Evolutionary conservation across 2,888 invertebrate genomes (phyloP).

Genomic region (Tanaodytes sp.): DNA sequence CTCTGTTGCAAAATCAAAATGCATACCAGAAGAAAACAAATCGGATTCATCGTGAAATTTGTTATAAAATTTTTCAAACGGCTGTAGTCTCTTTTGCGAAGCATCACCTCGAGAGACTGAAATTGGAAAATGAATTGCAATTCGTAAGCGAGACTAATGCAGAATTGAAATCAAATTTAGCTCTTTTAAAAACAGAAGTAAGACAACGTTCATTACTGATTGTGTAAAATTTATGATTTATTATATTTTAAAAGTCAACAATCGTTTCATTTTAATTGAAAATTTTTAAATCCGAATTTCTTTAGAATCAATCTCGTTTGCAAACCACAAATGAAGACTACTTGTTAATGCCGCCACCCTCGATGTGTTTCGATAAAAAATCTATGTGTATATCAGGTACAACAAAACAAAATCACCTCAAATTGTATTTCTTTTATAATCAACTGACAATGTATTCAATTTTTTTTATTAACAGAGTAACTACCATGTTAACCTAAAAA

Average conservation of each 20-base stretch:
- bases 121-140: slow-evolving; percentile 21
- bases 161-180: slow-evolving; percentile 17
- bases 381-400: slow-evolving; percentile 9
- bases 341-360: slow-evolving; percentile 26
- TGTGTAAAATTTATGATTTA: slow-evolving; percentile 6
- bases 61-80: slow-evolving; percentile 15
- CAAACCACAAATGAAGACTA: neutral
- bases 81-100: slow-evolving; percentile 26
- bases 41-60: slow-evolving; percentile 9
- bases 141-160: slow-evolving; percentile 11
- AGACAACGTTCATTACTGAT: too few species aligned
- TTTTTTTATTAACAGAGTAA: too few species aligned
- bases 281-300: too few species aligned
- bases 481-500: too few species aligned
- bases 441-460: too few species aligned
- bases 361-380: slow-evolving; percentile 4
- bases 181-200: slow-evolving; percentile 11
- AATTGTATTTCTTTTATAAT: too few species aligned
- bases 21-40: slow-evolving; percentile 18
- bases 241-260: too few species aligned
- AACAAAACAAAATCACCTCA: neutral
- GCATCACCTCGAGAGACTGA: slow-evolving; percentile 4
- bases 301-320: slow-evolving; percentile 10
- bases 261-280: too few species aligned
- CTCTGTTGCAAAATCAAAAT: slow-evolving; percentile 8